Evolutionary conservation across 2,113 vertebrate species (phyloP).

Genomic region (Ciconia boyciana): DNA sequence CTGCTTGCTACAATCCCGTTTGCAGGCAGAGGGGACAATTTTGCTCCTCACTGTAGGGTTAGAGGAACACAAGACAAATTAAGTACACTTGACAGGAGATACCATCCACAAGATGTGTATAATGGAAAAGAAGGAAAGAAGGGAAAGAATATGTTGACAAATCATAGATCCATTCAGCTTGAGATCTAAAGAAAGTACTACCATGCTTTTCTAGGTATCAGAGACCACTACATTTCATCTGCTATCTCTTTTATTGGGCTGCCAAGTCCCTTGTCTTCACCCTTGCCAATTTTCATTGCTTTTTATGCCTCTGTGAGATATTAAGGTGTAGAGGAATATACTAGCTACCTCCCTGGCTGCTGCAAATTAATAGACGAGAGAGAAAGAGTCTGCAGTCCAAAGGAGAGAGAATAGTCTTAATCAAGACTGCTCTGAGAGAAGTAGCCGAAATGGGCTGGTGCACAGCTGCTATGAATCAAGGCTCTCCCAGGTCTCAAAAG

Average conservation of each 20-base stretch:
- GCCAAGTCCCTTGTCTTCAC: background rate
- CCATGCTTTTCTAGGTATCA: background rate
- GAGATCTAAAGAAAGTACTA: background rate
- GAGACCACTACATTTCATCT: background rate
- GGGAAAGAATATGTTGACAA: background rate
- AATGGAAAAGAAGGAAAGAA: background rate
- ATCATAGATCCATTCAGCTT: background rate
- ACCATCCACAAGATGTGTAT: background rate
- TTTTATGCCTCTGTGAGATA: background rate
- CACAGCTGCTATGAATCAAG: background rate
- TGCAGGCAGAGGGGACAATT: background rate
- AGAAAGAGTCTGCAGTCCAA: background rate
- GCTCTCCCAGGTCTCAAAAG: background rate
- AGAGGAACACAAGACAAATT: background rate
- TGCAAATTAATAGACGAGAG: background rate
- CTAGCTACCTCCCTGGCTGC: background rate
- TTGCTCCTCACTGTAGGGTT: background rate
- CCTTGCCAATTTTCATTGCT: background rate
- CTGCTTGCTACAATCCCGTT: background rate
- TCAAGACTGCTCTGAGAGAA: background rate
- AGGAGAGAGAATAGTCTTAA: background rate
- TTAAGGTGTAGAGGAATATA: background rate
- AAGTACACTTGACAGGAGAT: background rate
- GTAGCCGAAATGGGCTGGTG: background rate
- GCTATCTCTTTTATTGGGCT: background rate